Conservation (phyloP, 1,140 invertebrate genomes). For the Drosophila pseudoobscura region DNA sequence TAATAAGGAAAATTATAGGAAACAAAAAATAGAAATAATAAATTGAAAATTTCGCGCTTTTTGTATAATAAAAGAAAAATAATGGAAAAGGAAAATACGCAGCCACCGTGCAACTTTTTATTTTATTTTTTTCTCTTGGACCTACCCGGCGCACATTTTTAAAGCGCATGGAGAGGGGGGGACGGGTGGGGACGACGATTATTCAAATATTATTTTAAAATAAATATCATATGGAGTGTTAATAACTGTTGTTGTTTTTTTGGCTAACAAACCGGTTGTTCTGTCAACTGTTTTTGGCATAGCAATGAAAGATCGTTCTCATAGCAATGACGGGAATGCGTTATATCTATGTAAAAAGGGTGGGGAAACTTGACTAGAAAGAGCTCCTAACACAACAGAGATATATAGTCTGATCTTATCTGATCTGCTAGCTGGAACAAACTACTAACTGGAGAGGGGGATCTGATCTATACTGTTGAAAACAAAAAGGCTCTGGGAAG, state of each 20-base stretch:
- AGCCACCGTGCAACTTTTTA: constrained; percentile 82
- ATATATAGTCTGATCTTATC: constrained; percentile 26
- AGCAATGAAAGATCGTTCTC: constrained; percentile 60
- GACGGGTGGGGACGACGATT: constrained; percentile 23
- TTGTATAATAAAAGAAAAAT: constrained; percentile 21
- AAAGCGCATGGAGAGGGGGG: constrained; percentile 17
- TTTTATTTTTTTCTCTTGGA: constrained; percentile 22
- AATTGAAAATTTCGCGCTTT: constrained; percentile 34
- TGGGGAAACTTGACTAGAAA: constrained; percentile 25
- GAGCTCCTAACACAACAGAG: constrained; percentile 26
- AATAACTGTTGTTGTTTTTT: constrained; percentile 60
- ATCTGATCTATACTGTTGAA: constrained; percentile 3
- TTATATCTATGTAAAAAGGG: constrained; percentile 10
- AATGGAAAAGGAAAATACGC: constrained; percentile 56
- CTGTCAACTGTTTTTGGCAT: constrained; percentile 75
- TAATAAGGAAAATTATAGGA: not conserved
- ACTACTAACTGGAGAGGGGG: constrained; percentile 29
- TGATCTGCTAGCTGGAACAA: constrained; percentile 39
- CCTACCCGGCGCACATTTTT: constrained; percentile 55
- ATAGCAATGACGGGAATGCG: constrained; percentile 51
- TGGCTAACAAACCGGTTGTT: constrained; percentile 62
- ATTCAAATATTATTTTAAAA: constrained; percentile 43
- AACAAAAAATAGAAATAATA: constrained; percentile 31
- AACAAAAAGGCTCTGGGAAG: constrained; percentile 23
- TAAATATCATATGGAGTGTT: constrained; percentile 52